Percentiles rank a stretch among this genome's conserved stretches.
phyloP scores from a whole-genome alignment of 2,888 invertebrate species.

The Shargacucullia verbasci region DNA sequence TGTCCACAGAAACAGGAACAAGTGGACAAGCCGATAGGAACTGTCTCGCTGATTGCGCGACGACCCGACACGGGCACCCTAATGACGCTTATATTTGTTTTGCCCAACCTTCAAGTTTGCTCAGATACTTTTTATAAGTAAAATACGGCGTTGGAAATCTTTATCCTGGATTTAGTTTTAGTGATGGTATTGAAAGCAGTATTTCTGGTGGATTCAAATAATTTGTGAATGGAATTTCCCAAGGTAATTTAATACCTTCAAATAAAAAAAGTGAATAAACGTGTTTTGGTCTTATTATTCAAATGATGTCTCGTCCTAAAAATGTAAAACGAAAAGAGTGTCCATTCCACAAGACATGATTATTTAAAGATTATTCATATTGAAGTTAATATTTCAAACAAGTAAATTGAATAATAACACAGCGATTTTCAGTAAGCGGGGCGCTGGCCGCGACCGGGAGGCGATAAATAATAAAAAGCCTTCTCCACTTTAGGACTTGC shows the following conservation, averaged over 20 bases:
- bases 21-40: slow-evolving; percentile 64
- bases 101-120: slow-evolving; percentile 68
- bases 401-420: slow-evolving; percentile 87
- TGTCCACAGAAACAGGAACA: slow-evolving; percentile 51
- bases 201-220: slow-evolving; percentile 4
- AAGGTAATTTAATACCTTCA: too few species aligned
- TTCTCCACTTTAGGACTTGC: slow-evolving; percentile 89
- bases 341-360: slow-evolving; percentile 53
- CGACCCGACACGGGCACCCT: slow-evolving; percentile 65
- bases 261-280: too few species aligned
- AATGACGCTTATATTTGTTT: slow-evolving; percentile 73
- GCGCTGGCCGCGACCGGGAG: slow-evolving; percentile 79
- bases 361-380: slow-evolving; percentile 69
- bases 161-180: slow-evolving; percentile 40
- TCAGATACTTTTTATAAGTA: slow-evolving; percentile 53
- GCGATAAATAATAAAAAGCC: slow-evolving; percentile 89
- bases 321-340: slow-evolving; percentile 42
- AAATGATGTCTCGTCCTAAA: slow-evolving; percentile 24
- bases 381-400: slow-evolving; percentile 82
- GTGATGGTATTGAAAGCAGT: slow-evolving; percentile 15
- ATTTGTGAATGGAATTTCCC: too few species aligned
- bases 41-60: slow-evolving; percentile 79
- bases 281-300: slow-evolving; percentile 17
- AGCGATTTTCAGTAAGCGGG: slow-evolving; percentile 84
- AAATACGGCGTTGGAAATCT: slow-evolving; percentile 45